Conservation (phyloP, 2,113 vertebrate genomes). For the Lucifuga dentata region DNA sequence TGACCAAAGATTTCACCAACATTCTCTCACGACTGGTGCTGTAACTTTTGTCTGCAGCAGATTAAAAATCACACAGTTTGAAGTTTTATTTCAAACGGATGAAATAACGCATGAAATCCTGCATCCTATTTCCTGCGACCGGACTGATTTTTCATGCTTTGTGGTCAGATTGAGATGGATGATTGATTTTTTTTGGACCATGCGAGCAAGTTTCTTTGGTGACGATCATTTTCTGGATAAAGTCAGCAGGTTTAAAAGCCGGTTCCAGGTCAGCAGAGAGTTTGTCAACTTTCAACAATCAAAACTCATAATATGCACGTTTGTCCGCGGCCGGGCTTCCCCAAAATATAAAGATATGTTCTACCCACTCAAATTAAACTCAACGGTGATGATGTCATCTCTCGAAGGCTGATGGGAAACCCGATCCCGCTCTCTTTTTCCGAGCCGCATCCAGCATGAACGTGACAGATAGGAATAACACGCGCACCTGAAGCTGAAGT, state of each 20-base stretch:
- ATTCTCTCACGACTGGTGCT: no score
- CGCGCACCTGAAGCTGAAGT: no score
- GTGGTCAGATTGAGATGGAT: background rate
- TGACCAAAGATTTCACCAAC: no score
- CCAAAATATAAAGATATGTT: conserved; percentile 4
- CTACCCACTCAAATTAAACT: background rate
- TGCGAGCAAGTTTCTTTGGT: no score
- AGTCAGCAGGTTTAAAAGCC: background rate
- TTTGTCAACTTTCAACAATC: background rate
- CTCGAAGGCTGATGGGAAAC: no score
- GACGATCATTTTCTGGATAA: background rate
- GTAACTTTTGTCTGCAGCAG: no score
- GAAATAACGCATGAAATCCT: no score
- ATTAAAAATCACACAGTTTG: no score
- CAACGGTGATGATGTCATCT: no score
- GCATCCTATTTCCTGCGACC: background rate
- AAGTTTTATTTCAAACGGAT: no score
- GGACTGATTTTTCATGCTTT: background rate
- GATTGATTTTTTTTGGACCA: no score
- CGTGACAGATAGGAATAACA: background rate
- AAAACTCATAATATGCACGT: background rate
- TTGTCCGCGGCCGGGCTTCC: background rate
- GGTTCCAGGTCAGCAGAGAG: background rate
- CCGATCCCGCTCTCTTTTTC: no score
- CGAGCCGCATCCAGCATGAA: background rate